phyloP scores from a whole-genome alignment of 1,140 invertebrate genomes.

The Drosophila aff. region DNA sequence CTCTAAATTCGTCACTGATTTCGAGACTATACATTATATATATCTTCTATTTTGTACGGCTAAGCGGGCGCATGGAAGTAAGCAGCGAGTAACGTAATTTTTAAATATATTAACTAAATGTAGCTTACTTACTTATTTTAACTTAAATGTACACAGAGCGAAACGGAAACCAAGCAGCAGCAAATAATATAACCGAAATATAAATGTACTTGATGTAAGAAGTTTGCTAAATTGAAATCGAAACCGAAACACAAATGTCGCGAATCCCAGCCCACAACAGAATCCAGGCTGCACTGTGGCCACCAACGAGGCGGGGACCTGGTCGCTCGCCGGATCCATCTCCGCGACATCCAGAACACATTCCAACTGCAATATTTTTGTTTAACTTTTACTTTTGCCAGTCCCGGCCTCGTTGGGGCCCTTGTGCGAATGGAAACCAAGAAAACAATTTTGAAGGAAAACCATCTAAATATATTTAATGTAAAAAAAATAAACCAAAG shows the following conservation, averaged over 20 bases:
- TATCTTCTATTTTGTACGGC: conserved; percentile 18
- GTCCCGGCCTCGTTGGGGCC: conserved; percentile 11
- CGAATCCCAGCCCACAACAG: conserved; percentile 38
- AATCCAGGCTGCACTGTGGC: conserved; percentile 19
- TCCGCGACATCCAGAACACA: conserved; percentile 42
- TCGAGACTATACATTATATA: conserved; percentile 1
- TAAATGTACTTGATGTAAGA: conserved; percentile 82
- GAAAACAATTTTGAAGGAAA: conserved; percentile 80
- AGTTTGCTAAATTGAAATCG: conserved; percentile 73
- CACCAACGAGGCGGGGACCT: not conserved
- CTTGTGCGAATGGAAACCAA: conserved; percentile 31
- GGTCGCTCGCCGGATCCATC: not conserved
- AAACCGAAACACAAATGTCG: conserved; percentile 49
- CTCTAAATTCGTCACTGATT: not conserved
- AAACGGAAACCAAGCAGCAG: conserved; percentile 36
- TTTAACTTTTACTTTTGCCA: conserved; percentile 62
- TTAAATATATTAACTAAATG: conserved; percentile 74
- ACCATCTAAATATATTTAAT: conserved; percentile 84
- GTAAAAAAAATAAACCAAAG: conserved; percentile 66
- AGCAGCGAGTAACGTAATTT: conserved; percentile 78
- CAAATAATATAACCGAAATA: conserved; percentile 62
- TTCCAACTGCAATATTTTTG: conserved; percentile 72
- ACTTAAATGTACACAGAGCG: conserved; percentile 71
- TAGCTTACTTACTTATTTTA: conserved; percentile 82
- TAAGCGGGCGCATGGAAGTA: conserved; percentile 41